These are phyloP conservation scores for Danio albolineatus DNA, from an alignment of 2,797 vertebrate species.

Conservation along the genomic window DNA sequence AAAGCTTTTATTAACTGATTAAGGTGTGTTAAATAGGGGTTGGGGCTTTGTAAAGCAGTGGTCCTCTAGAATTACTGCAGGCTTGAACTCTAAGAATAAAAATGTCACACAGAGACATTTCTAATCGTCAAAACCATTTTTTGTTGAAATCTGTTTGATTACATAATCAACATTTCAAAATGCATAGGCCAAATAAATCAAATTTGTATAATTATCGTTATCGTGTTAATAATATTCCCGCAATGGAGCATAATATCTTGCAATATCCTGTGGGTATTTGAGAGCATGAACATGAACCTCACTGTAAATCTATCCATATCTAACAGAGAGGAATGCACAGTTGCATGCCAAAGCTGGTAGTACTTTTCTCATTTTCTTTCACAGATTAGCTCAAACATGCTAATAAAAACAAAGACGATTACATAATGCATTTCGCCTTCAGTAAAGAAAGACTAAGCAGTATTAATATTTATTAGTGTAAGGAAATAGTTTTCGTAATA, in stretches of 20 bases:
- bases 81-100: too few relatives aligned
- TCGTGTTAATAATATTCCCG: not conserved
- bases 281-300: conserved; percentile 36
- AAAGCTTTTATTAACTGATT: too few relatives aligned
- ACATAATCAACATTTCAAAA: conserved; percentile 5
- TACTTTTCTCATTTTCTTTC: conserved; percentile 27
- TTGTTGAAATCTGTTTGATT: not conserved
- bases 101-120: too few relatives aligned
- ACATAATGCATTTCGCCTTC: not conserved
- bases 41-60: too few relatives aligned
- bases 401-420: not conserved
- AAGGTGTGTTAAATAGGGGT: too few relatives aligned
- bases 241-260: conserved; percentile 1
- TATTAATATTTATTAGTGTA: not conserved
- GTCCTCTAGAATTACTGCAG: too few relatives aligned
- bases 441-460: not conserved
- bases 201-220: not conserved
- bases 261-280: conserved; percentile 39
- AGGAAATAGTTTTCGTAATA: not conserved
- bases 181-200: not conserved
- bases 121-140: too few relatives aligned
- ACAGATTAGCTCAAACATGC: not conserved
- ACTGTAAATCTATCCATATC: conserved; percentile 53
- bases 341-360: conserved; percentile 51
- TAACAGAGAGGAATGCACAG: conserved; percentile 55